Percentiles rank a stretch among this genome's conserved stretches.
phyloP scores from a whole-genome alignment of 35 echinoderm and acorn worm species.

The Antedon bifida region DNA sequence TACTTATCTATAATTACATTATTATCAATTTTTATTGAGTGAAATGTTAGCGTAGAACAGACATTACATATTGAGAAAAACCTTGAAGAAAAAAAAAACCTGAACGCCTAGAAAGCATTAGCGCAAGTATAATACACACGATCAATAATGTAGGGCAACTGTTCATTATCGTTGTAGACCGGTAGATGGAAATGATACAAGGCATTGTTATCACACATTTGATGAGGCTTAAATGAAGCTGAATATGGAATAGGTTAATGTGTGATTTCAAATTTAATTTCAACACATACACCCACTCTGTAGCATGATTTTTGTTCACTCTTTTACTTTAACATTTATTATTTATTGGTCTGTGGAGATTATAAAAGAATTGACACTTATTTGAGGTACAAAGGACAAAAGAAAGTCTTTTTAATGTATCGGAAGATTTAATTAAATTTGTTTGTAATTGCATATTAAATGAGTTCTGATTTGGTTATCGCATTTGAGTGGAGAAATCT shows the following conservation, averaged over 20 bases:
- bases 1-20: too few species aligned
- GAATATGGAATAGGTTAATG: background rate
- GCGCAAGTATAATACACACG: too few species aligned
- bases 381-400: background rate
- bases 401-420: too few species aligned
- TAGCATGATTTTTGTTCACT: background rate
- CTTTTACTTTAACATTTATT: background rate
- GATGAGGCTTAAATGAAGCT: background rate
- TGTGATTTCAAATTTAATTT: background rate
- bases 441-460: background rate
- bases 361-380: background rate
- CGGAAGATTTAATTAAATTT: background rate
- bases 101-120: too few species aligned
- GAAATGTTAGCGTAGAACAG: too few species aligned
- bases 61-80: too few species aligned
- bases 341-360: background rate
- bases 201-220: background rate
- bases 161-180: too few species aligned
- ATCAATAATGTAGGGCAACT: too few species aligned
- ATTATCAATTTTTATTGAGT: too few species aligned
- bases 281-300: background rate
- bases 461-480: background rate
- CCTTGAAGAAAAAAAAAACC: too few species aligned
- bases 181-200: background rate
- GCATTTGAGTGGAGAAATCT: background rate